phyloP scores from a whole-genome alignment of 2,888 invertebrate species.

The Tipula lateralis region DNA sequence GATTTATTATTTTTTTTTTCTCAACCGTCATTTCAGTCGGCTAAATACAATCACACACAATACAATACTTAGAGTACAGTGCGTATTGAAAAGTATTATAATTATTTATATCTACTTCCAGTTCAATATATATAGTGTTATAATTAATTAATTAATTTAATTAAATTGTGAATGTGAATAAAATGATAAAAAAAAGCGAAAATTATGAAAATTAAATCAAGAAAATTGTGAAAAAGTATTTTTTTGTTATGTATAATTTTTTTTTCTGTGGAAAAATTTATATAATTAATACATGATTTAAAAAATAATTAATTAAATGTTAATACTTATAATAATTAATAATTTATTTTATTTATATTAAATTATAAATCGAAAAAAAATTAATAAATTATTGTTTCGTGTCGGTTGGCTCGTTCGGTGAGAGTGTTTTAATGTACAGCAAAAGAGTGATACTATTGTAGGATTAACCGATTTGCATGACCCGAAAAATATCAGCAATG shows the following conservation, averaged over 20 bases:
- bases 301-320: background rate
- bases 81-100: background rate
- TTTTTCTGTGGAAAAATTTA: background rate
- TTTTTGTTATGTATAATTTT: background rate
- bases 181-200: background rate
- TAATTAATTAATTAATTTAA: background rate
- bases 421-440: background rate
- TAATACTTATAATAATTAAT: background rate
- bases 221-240: background rate
- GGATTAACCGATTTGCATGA: constrained; percentile 27
- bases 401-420: background rate
- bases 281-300: background rate
- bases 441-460: background rate
- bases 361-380: background rate
- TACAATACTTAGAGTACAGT: background rate
- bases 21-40: background rate
- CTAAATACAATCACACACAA: background rate
- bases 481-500: constrained; percentile 34
- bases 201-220: background rate
- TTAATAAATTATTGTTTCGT: background rate
- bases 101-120: background rate
- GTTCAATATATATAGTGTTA: background rate
- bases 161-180: background rate
- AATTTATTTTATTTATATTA: background rate
- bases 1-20: background rate